Evolutionary conservation across 2,113 vertebrate species (phyloP), one percentile per base, ranked within the genome.

Genomic region (Phylloscopus trochilus): DNA sequence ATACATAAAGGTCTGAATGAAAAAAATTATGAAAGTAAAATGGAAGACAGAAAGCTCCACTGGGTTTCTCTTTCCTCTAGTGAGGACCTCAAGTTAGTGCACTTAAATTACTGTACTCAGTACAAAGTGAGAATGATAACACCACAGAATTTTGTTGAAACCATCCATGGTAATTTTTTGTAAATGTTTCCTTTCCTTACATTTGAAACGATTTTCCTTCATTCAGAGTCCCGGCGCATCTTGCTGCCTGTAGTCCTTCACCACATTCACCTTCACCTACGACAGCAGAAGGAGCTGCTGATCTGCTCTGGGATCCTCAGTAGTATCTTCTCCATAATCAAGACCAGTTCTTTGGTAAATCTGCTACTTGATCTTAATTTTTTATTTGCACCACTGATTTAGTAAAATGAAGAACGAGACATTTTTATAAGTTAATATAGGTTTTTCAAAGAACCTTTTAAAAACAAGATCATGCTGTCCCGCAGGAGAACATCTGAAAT

Each of bases 251-350:
- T 99, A 62, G 99, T 99, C 55, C 98, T 99, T 14, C 99, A 99
- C 97, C 99, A 99, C 96, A 99, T 99, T 93, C 99, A 99, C 97
- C 98, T 99, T 53, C 99, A 99, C 90, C 98, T 99, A 69, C 98
- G 99, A 51, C 99, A 99, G 95, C 99, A 99, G 98, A 99, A 99
- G 76, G 99, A 99, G 96, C 98, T 99, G 53, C 98, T 99, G 10
- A 99, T 99, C 97, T 99, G 99, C 97, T 99, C 99, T 64, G 99
- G 99, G 58, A 99, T 99, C 84, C 99, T 99, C 72, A 99, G 99
- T 98, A 99, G 99, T 91, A 99, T 99, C 89, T 99, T 99, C 98
- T 99, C 99, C 62, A 99, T 99, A 56, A 98, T 99, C 97, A 99
- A 98, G 96, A 98, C 97, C 80, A 98, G 97, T 94, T 98, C 98